These are phyloP conservation scores for Serinus canaria DNA, from an alignment of 2,113 vertebrate species.

Conservation along the genomic window DNA sequence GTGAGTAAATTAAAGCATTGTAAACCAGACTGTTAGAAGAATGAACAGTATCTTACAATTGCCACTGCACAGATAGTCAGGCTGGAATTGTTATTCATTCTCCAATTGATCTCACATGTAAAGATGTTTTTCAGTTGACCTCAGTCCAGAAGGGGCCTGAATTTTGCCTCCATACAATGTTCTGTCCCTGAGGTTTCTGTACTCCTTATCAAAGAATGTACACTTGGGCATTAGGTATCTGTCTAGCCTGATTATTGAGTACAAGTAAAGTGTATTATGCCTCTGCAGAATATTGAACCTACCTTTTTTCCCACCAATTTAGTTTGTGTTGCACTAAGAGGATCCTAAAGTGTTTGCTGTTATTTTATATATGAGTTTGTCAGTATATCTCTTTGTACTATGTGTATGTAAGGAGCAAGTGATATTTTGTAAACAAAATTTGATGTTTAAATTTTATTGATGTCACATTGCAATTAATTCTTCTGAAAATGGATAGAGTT, in stretches of 20 bases:
- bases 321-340: not conserved
- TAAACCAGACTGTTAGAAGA: not conserved
- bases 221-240: not conserved
- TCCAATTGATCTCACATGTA: not conserved
- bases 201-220: not conserved
- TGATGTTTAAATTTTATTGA: not conserved
- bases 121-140: not conserved
- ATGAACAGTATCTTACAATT: not conserved
- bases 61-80: not conserved
- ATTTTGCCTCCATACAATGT: not conserved
- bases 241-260: not conserved
- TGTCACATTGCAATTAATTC: not conserved
- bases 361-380: not conserved
- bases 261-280: not conserved
- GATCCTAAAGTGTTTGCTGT: not conserved
- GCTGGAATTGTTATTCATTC: not conserved
- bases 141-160: not conserved
- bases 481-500: not conserved
- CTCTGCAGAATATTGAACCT: not conserved
- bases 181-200: not conserved
- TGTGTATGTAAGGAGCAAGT: not conserved
- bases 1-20: not conserved
- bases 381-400: not conserved
- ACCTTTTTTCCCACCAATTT: not conserved
- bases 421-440: not conserved